phyloP scores from a whole-genome alignment of 1,140 invertebrate genomes.

The Bombyx mori region ASM3026992v2 NC_085125.1:2825501-2826000 shows the following conservation, averaged over 20 bases:
- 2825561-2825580: slow-evolving; percentile 77
- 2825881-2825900: slow-evolving; percentile 79
- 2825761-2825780: slow-evolving; percentile 82
- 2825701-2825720: slow-evolving; percentile 27
- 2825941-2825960: slow-evolving; percentile 88
- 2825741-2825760: slow-evolving; percentile 77
- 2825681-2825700: slow-evolving; percentile 16
- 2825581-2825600: slow-evolving; percentile 71
- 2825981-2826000: slow-evolving; percentile 90
- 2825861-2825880: slow-evolving; percentile 83
- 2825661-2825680: slow-evolving; percentile 42
- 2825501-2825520: not conserved
- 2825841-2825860: slow-evolving; percentile 90
- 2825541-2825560: slow-evolving; percentile 77
- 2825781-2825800: slow-evolving; percentile 74
- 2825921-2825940: slow-evolving; percentile 81
- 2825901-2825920: slow-evolving; percentile 84
- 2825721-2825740: slow-evolving; percentile 44
- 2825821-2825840: slow-evolving; percentile 80
- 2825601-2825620: slow-evolving; percentile 70
- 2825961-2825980: slow-evolving; percentile 75
- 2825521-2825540: slow-evolving; percentile 65
- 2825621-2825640: slow-evolving; percentile 69
- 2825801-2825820: slow-evolving; percentile 73
- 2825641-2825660: slow-evolving; percentile 71